Evolutionary conservation across 1,140 invertebrate genomes (phyloP).

Genomic region (Eurytemora carolleeae): DNA sequence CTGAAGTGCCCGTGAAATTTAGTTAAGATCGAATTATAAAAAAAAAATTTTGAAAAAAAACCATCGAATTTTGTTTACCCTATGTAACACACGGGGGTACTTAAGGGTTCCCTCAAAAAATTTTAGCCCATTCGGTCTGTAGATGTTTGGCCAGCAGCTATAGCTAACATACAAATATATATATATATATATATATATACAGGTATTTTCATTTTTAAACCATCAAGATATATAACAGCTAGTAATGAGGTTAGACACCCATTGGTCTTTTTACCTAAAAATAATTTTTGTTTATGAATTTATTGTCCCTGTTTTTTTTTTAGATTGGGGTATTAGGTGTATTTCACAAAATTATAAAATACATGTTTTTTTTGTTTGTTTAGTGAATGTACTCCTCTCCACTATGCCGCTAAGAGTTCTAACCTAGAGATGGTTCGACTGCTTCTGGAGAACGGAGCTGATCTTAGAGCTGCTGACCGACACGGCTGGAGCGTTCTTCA

Average conservation of each 20-base stretch:
- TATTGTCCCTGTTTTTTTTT: no score
- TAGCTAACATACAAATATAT: no score
- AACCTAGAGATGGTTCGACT: conserved; percentile 1
- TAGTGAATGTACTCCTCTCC: conserved; percentile 6
- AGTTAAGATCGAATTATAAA: no score
- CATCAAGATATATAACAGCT: background rate
- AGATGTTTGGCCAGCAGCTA: no score
- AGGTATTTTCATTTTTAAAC: background rate
- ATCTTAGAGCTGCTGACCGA: conserved; percentile 7
- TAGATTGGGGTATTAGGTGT: no score
- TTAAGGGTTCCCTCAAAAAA: no score
- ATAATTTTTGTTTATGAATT: background rate
- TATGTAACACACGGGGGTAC: no score
- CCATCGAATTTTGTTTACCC: background rate
- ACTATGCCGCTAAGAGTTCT: conserved; percentile 13
- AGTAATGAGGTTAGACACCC: no score
- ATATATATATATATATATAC: background rate
- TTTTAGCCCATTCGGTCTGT: no score
- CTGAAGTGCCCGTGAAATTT: no score
- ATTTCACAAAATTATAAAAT: background rate
- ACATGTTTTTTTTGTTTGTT: background rate
- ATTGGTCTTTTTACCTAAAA: background rate
- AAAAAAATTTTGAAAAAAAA: background rate
- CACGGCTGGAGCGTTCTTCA: conserved; percentile 13
- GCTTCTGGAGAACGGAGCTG: conserved; percentile 6